These are phyloP conservation scores for Drosophila trapezifrons DNA, from an alignment of 1,140 invertebrate genomes.

Conservation along the genomic window DNA sequence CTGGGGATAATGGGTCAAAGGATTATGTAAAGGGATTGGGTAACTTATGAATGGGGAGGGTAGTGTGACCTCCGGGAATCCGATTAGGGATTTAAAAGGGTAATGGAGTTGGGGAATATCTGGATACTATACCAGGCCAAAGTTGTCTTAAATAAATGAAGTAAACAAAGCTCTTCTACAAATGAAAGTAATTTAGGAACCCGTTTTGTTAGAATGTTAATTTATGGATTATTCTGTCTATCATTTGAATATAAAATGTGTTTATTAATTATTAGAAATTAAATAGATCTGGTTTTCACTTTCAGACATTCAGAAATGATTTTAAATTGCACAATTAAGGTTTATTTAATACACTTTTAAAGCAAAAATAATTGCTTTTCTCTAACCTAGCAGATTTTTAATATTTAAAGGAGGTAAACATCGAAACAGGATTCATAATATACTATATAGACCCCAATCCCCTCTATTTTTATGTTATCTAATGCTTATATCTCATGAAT, in stretches of 20 bases:
- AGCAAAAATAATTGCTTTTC: not conserved
- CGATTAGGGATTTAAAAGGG: conserved; percentile 6
- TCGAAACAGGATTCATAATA: not conserved
- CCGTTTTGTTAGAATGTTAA: no score
- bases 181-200: not conserved
- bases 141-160: not conserved
- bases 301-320: no score
- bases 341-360: not conserved
- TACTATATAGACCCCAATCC: no score
- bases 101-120: not conserved
- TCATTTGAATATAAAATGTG: no score
- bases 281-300: no score
- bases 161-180: not conserved
- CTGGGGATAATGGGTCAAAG: conserved; percentile 32
- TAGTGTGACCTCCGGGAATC: not conserved
- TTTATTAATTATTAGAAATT: no score
- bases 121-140: not conserved
- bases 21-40: conserved; percentile 32
- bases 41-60: conserved; percentile 26
- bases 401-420: not conserved
- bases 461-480: not conserved
- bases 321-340: not conserved
- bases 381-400: no score
- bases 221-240: no score
- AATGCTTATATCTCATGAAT: not conserved